Evolutionary conservation across 1,140 invertebrate species (phyloP).

Genomic region (Diplogasteroides magnus): DNA sequence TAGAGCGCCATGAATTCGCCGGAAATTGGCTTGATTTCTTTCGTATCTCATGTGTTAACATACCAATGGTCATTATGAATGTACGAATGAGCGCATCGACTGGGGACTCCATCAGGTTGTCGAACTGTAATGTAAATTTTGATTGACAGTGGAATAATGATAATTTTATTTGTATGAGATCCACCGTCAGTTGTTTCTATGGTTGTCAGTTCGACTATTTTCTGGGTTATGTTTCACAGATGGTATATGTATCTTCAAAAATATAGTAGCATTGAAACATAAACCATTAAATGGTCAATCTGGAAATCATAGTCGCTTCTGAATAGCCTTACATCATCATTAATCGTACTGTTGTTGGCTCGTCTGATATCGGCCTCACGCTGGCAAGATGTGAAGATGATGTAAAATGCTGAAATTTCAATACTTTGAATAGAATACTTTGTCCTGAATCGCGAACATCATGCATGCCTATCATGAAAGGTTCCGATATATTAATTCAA

Average conservation of each 20-base stretch:
- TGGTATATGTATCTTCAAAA: no score
- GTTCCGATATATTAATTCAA: slow-evolving; percentile 27
- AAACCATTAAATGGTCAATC: no score
- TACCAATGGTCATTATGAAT: slow-evolving; percentile 92
- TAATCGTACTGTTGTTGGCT: neutral
- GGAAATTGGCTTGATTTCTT: neutral
- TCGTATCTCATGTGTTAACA: no score
- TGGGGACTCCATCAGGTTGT: slow-evolving; percentile 61
- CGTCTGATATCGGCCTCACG: slow-evolving; percentile 29
- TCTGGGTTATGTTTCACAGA: no score
- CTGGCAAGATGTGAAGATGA: slow-evolving; percentile 79
- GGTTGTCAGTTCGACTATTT: no score
- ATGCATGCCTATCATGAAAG: no score
- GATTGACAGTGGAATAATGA: no score
- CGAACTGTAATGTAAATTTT: slow-evolving; percentile 24
- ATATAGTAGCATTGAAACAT: no score
- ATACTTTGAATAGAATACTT: neutral
- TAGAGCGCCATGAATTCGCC: slow-evolving; percentile 85
- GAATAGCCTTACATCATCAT: neutral
- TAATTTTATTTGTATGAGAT: no score
- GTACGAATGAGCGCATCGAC: slow-evolving; percentile 88
- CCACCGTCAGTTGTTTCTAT: no score
- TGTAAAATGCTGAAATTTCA: slow-evolving; percentile 72
- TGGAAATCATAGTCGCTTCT: no score
- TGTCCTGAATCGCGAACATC: no score